Evolutionary conservation across 1,140 invertebrate species (phyloP).

Genomic region (Aphaenogaster rudis): DNA sequence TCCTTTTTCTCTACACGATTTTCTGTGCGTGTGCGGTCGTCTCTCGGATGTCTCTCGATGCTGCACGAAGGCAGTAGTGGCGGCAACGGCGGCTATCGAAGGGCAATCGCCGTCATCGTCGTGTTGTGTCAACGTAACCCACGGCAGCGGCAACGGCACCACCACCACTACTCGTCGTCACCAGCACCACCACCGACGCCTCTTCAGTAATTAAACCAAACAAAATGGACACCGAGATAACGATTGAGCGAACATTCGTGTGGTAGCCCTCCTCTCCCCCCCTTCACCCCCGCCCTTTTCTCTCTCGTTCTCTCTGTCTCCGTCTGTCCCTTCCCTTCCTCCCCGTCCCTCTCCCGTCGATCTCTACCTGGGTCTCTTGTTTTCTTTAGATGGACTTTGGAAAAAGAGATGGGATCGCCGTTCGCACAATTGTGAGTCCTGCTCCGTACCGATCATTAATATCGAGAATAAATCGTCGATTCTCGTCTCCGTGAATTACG

Average conservation of each 20-base stretch:
- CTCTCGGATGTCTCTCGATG: conserved; percentile 14
- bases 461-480: conserved; percentile 16
- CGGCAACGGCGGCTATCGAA: conserved; percentile 48
- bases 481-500: neutral
- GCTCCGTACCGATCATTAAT: conserved; percentile 38
- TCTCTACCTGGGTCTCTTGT: neutral
- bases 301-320: neutral
- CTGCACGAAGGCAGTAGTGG: neutral
- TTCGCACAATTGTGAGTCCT: conserved; percentile 79
- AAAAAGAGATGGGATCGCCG: conserved; percentile 73
- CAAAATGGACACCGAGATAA: conserved; percentile 87
- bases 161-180: neutral
- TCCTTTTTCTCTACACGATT: neutral
- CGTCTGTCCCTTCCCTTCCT: neutral
- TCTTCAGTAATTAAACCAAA: conserved; percentile 86
- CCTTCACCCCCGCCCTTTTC: too few species aligned
- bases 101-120: conserved; percentile 69
- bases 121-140: conserved; percentile 86
- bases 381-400: conserved; percentile 79
- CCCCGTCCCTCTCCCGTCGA: too few species aligned
- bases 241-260: conserved; percentile 83
- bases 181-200: conserved; percentile 78
- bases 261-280: conserved; percentile 58
- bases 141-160: conserved; percentile 80
- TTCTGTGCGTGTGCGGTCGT: neutral